A percentile compares a stretch with the other conserved stretches of the same genome.
Evolutionary conservation across 2,113 vertebrate species (phyloP).

Genomic region (Melanerpes formicivorus): DNA sequence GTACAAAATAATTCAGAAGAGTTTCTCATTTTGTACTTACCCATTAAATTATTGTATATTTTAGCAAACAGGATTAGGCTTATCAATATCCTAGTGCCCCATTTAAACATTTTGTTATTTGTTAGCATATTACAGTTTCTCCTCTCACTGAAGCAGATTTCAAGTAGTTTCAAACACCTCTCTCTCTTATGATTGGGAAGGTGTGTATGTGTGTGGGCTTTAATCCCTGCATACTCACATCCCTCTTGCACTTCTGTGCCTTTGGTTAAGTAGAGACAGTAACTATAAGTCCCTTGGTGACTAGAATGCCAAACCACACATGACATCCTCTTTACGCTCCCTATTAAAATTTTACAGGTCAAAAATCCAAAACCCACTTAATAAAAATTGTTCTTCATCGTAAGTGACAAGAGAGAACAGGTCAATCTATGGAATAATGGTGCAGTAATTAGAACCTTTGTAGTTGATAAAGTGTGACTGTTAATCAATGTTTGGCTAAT

Average conservation of each 20-base stretch:
- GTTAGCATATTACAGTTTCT: not conserved
- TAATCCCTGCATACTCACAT: conserved; percentile 73
- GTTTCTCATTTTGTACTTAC: not conserved
- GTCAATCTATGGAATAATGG: conserved; percentile 92
- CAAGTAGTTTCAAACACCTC: not conserved
- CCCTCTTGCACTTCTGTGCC: conserved; percentile 79
- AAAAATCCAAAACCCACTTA: conserved; percentile 98
- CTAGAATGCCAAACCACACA: conserved; percentile 93
- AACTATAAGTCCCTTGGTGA: conserved; percentile 89
- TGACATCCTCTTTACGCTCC: conserved; percentile 86
- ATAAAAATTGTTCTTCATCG: conserved; percentile 96
- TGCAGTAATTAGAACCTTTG: conserved; percentile 91
- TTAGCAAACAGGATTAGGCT: not conserved
- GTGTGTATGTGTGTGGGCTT: conserved; percentile 30
- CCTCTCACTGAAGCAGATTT: not conserved
- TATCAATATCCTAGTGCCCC: not conserved
- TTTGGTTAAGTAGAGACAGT: conserved; percentile 92
- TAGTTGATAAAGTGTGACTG: conserved; percentile 97
- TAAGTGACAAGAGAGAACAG: conserved; percentile 91
- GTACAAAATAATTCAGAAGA: not conserved
- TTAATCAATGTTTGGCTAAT: conserved; percentile 99
- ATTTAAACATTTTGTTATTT: not conserved
- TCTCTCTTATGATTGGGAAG: not conserved
- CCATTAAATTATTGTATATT: not conserved
- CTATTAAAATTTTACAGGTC: conserved; percentile 99